Evolutionary conservation across 2,797 vertebrate genomes (phyloP), one percentile per base, ranked within the genome.

Genomic region (Amblyopsis hoosieri): DNA sequence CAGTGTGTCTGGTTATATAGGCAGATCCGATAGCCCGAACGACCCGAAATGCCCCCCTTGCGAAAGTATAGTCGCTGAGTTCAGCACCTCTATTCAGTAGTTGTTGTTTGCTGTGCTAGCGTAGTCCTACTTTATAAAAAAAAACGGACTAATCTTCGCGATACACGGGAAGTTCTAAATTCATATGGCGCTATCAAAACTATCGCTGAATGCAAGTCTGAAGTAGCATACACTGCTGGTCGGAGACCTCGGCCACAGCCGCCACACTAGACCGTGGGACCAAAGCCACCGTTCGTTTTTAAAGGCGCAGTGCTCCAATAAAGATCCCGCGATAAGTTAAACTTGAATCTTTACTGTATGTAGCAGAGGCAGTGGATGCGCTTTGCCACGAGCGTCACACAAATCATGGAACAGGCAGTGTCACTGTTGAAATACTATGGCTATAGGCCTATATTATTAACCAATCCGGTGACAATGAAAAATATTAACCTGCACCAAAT

Each of bases 241-340:
- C 31, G 12, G 45, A 46, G 49, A 64, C 63, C 66, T 58, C 63
- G 76, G 78, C 83, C 74, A 81, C 74, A 81, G 56, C 63, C 75
- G 78, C 83, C 74, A 81, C 74, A 81, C 76, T 51, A 62, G 66
- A 60, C 76, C 8, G 42, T 52, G 54, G 64, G 81, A 79, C 68
- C 12, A 62, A 42, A 73, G 51, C 77, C 77, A 15, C 70, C 15
- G 70, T 53, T 66, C 37, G 66, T 55, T 79, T 75, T 92, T 93
- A 92, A 93, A 93, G 91, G 82, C 54, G 57, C 88, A 91, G 90
- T 17, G 62, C 73, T 59, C 57, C 7, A 5, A 67, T 14, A 1
- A 4, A 53, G 3, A n/a, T n/a, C 12, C 12, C 6, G 33, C 50
- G 19, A 12, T 52, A 2, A 45, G 55, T 31, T 15, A 2, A n/a